These are phyloP conservation scores for Bergia puertoricense DNA, from an alignment of 92 coral and sea anemone species.

Conservation along the genomic window DNA sequence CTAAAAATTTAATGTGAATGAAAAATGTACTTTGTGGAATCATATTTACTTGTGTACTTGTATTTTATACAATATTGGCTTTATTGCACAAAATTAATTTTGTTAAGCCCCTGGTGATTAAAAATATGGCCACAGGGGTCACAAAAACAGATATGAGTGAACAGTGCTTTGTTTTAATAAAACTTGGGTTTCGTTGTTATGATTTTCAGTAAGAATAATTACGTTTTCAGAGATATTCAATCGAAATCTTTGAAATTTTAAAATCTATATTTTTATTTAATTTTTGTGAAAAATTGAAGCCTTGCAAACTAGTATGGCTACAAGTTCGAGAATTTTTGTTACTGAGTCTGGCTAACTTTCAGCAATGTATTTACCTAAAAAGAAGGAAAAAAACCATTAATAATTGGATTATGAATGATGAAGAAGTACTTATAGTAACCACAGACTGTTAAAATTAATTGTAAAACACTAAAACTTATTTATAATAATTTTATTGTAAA, in stretches of 20 bases:
- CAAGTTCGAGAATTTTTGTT: background rate
- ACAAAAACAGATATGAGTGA: background rate
- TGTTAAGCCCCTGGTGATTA: background rate
- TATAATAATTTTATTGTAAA: too few species aligned
- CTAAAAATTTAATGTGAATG: background rate
- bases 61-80: background rate
- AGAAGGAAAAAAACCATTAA: background rate
- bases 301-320: constrained; percentile 22
- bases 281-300: constrained; percentile 26
- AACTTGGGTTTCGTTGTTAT: background rate
- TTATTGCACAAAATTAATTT: too few species aligned
- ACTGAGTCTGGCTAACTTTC: constrained; percentile 69
- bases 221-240: background rate
- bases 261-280: constrained; percentile 32
- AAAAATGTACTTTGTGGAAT: background rate
- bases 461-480: too few species aligned
- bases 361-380: constrained; percentile 92
- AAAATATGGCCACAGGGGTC: background rate
- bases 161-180: background rate
- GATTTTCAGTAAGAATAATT: background rate
- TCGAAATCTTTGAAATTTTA: constrained; percentile 25
- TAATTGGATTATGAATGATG: background rate
- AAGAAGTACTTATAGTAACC: background rate
- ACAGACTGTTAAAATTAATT: too few species aligned
- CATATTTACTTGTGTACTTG: background rate